A percentile compares a stretch with the other conserved stretches of the same genome.
Conservation (phyloP, 64 coral and sea anemone genomes). For the Trachythela sp. region DNA sequence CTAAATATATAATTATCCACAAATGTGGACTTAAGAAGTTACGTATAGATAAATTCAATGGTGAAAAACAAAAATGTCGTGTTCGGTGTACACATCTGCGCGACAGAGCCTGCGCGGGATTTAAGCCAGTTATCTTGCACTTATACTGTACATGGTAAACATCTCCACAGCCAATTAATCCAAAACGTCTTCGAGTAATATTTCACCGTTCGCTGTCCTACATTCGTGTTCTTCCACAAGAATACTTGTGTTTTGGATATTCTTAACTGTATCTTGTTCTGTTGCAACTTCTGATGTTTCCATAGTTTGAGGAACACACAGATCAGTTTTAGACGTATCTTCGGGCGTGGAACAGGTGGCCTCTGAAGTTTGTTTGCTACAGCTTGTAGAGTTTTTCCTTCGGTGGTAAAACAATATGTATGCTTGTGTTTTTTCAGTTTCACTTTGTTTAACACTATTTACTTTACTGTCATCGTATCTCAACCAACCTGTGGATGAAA, state of each 20-base stretch:
- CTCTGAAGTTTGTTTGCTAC: not conserved
- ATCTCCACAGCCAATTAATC: not conserved
- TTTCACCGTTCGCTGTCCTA: not conserved
- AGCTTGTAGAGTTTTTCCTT: not conserved
- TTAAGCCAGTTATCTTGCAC: too few species aligned
- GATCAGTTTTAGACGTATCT: not conserved
- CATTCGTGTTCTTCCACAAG: not conserved
- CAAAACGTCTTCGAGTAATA: not conserved
- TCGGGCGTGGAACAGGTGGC: not conserved
- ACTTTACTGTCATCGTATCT: constrained; percentile 7
- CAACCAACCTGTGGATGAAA: not conserved
- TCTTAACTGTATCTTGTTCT: not conserved
- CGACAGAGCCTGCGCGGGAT: too few species aligned
- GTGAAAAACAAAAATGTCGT: too few species aligned
- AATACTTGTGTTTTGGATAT: not conserved
- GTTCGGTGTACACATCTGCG: too few species aligned
- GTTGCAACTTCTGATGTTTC: not conserved
- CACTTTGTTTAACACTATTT: not conserved
- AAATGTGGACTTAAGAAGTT: too few species aligned
- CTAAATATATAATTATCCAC: too few species aligned
- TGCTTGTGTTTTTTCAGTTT: not conserved
- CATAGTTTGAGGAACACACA: not conserved
- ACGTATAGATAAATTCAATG: too few species aligned
- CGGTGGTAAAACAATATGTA: constrained; percentile 25
- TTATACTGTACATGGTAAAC: too few species aligned